Evolutionary conservation across 2,797 vertebrate species (phyloP).

Genomic region (Lerista edwardsae): DNA sequence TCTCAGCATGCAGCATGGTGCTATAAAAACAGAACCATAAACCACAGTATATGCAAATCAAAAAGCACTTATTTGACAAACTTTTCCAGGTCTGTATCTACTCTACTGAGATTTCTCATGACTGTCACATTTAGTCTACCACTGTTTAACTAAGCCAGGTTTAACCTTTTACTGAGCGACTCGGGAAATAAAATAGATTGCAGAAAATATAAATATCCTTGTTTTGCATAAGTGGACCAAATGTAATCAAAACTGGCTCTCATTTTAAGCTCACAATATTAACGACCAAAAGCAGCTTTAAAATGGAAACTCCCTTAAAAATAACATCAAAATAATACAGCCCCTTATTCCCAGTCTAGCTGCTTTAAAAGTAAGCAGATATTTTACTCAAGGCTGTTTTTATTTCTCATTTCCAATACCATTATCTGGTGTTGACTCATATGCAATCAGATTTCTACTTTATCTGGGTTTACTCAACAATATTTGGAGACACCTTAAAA

Average conservation of each 20-base stretch:
- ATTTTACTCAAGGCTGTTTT: conserved; percentile 23
- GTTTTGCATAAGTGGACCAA: neutral
- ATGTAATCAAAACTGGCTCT: neutral
- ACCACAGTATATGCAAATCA: conserved; percentile 46
- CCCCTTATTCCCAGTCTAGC: neutral
- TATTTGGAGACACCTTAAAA: conserved; percentile 24
- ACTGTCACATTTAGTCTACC: neutral
- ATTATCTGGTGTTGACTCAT: conserved; percentile 24
- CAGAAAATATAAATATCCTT: neutral
- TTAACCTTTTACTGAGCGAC: neutral
- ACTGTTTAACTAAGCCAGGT: neutral
- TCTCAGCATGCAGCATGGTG: conserved; percentile 25
- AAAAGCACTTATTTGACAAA: conserved; percentile 51
- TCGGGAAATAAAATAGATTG: conserved; percentile 18
- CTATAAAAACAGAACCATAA: conserved; percentile 60
- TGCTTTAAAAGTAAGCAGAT: neutral
- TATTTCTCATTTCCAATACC: conserved; percentile 23
- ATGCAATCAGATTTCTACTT: conserved; percentile 19
- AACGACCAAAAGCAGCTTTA: conserved; percentile 34
- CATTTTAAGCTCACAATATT: neutral
- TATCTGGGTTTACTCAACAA: conserved; percentile 15
- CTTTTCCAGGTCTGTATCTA: conserved; percentile 43
- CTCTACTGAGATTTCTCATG: neutral
- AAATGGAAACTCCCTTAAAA: conserved; percentile 5
- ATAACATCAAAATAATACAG: neutral